Evolutionary conservation across 2,797 vertebrate genomes (phyloP), one percentile per base, ranked within the genome.

Genomic region (Pseudocheirus occidentalis): DNA sequence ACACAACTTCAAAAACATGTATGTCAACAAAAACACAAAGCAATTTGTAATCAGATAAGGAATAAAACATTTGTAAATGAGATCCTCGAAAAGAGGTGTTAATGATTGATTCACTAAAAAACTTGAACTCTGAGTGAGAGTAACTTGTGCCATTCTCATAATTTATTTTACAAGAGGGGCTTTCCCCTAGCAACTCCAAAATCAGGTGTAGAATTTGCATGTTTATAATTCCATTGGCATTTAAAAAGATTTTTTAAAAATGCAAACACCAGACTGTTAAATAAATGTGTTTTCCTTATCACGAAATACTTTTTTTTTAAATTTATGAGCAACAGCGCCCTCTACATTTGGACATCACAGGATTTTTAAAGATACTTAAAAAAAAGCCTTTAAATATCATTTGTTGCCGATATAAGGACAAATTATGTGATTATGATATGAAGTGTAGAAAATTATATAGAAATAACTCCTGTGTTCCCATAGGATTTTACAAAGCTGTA

Each of bases 281-380:
- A 97, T 97, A 96, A 97, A 94, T 96, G 94, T 97, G 96, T 95
- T 98, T 96, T 95, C 94, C 91, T 94, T 96, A 55, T 94, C 97
- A 97, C 93, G 95, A 98, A 98, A 97, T 62, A 93, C 91, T 97
- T 95, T 52, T 95, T 52, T 56, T 97, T 89, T 98, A 97, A 99
- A 99, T 99, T 97, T 53, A 21, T 91, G 98, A 99, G 89, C 99
- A 99, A 99, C 98, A 99, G 98, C 98, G 98, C 99, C 99, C 98
- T 99, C 99, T 99, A 98, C 98, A 98, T 96, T 98, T 98, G 96
- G 97, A 97, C 98, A 93, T 59, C 90, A 90, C 96, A 31, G 66
- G 94, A 56, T 97, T 95, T 97, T 97, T 98, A 96, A 95, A 96
- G 94, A 92, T 95, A 46, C 40, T 93, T 95, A 24, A 31, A 58